These are phyloP conservation scores for Rousettus leschenaultii DNA, from an alignment of 2,113 vertebrate species.

Conservation along the genomic window DNA sequence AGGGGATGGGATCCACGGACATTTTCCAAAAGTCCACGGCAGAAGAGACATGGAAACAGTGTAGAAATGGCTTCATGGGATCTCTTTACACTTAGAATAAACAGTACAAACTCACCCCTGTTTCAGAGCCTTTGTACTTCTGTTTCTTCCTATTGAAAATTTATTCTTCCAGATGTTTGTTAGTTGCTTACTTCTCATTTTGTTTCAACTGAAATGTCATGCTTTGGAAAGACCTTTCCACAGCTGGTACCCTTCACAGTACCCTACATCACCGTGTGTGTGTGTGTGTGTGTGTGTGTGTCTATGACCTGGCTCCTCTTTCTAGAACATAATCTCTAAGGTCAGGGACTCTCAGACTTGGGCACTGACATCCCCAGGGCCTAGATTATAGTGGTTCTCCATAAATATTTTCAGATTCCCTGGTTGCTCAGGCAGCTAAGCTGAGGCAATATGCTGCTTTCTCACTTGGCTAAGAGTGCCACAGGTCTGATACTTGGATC, in stretches of 20 bases:
- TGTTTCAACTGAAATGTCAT: neutral
- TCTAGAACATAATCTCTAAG: neutral
- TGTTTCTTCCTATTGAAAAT: neutral
- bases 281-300: neutral
- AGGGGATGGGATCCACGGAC: neutral
- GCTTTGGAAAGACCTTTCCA: neutral
- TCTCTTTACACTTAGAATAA: neutral
- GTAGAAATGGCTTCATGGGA: neutral
- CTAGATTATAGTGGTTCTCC: neutral
- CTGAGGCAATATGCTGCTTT: neutral
- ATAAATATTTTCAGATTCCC: neutral
- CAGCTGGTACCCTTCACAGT: neutral
- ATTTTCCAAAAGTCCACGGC: neutral
- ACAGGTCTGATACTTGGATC: neutral
- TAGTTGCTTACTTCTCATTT: neutral
- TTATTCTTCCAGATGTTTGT: neutral
- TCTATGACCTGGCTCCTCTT: neutral
- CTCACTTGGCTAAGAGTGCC: neutral
- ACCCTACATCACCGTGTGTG: neutral
- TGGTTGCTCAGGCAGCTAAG: neutral
- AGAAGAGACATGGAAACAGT: neutral
- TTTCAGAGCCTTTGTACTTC: neutral
- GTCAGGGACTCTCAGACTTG: neutral
- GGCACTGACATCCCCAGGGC: neutral
- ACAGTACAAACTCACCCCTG: neutral